Base-by-base conservation (phyloP, 2,888 invertebrate species). In the Pseudeuparius sepicola region DNA sequence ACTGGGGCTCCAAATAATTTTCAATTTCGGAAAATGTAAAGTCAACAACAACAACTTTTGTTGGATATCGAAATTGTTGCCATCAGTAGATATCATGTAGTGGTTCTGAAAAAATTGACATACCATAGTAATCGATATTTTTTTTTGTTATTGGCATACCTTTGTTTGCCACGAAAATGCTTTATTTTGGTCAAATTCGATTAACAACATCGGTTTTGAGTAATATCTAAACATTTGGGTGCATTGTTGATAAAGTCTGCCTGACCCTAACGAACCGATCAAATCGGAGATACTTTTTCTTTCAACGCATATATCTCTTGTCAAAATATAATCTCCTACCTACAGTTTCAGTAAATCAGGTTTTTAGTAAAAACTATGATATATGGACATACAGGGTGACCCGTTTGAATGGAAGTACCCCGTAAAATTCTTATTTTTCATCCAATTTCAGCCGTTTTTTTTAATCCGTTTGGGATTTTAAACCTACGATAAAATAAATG, bases 281-380 rank as follows among this genome's bases (percentile, higher is more conserved):
- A 98, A 68, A 70, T 98, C 97, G 4, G 89, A 90, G 43, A 97
- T 73, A 30, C 92, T 92, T 64, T 98, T 98, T 31, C 98, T 71
- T 64, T 99, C 98, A 11, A 98, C 84, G 55, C 97, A 96, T 45
- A 96, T 86, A 13, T 94, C 90, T 0, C 94, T 90, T 0, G 96
- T 90, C 10, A 99, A 67, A 54, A 98, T 90, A 58, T 99, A 98
- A 65, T 98, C 98, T 1, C 97, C 98, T 39, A 98, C 81, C 85
- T 88, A 50, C 11, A 57, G 54, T 24, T 46, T 45, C 12, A 25
- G n/a, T n/a, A n/a, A n/a, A n/a, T n/a, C n/a, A n/a, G n/a, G n/a
- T n/a, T n/a, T n/a, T n/a, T n/a, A n/a, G n/a, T n/a, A n/a, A n/a
- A n/a, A n/a, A n/a, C n/a, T n/a, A n/a, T n/a, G n/a, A n/a, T n/a